Conservation (phyloP, 30 jellyfish, hydroid and myxozoan species). For the Aurelia aurita complex sp. Pacific region DNA sequence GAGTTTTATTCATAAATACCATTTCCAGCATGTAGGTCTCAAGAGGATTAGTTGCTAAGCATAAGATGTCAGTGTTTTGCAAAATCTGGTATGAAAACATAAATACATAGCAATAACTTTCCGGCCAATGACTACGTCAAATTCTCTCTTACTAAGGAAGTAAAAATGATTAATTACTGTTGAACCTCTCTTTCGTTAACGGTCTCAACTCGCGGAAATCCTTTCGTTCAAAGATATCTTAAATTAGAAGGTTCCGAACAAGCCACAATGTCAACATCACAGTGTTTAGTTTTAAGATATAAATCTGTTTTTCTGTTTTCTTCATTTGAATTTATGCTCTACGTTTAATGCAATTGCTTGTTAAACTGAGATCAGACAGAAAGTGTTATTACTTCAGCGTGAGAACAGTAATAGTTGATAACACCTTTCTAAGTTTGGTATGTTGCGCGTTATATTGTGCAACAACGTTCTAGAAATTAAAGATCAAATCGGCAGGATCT, state of each 20-base stretch:
- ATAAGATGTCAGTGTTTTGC: not conserved
- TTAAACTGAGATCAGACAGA: no score
- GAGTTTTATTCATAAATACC: not conserved
- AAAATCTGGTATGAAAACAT: not conserved
- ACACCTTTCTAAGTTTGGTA: no score
- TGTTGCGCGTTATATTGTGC: no score
- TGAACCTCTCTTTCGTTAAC: not conserved
- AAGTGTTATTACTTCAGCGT: no score
- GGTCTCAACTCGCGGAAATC: constrained; percentile 4
- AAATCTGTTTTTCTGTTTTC: not conserved
- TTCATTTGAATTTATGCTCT: not conserved
- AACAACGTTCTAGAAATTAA: no score
- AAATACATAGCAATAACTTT: not conserved
- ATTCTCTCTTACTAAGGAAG: not conserved
- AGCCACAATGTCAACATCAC: constrained; percentile 4
- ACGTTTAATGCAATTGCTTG: no score
- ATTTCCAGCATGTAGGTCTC: constrained; percentile 4
- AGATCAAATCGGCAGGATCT: no score
- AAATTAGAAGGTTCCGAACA: constrained; percentile 3
- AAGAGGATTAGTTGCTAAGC: not conserved
- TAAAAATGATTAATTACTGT: not conserved
- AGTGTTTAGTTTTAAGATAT: not conserved
- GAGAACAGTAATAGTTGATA: no score
- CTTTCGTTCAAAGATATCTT: not conserved
- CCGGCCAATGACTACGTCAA: constrained; percentile 12